phyloP scores from a whole-genome alignment of 2,113 vertebrate species.

The Catharus bicknelli region DNA sequence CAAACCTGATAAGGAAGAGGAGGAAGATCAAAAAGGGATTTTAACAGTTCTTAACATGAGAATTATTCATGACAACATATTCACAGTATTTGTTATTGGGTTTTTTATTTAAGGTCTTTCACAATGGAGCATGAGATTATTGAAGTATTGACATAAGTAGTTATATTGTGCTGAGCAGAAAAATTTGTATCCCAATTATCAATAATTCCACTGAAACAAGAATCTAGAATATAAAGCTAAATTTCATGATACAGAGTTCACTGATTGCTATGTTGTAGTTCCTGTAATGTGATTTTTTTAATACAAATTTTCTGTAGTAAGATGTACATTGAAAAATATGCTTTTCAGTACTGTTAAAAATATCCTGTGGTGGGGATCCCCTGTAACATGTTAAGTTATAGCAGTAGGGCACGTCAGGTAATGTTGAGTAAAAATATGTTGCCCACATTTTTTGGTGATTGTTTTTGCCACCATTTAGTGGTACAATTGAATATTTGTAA shows the following conservation, averaged over 20 bases:
- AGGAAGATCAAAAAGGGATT: constrained; percentile 77
- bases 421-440: constrained; percentile 56
- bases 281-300: constrained; percentile 65
- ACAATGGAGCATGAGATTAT: constrained; percentile 71
- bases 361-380: constrained; percentile 66
- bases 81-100: constrained; percentile 60
- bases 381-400: constrained; percentile 53
- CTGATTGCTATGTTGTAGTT: constrained; percentile 68
- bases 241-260: constrained; percentile 62
- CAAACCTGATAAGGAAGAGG: constrained; percentile 74
- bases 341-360: constrained; percentile 70
- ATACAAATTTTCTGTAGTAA: constrained; percentile 67
- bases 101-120: constrained; percentile 72
- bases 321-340: constrained; percentile 72
- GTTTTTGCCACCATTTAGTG: constrained; percentile 59
- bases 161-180: constrained; percentile 64
- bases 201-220: constrained; percentile 66
- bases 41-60: constrained; percentile 77
- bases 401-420: constrained; percentile 51
- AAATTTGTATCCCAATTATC: constrained; percentile 45
- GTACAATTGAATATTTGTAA: constrained; percentile 60
- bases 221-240: constrained; percentile 54
- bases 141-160: constrained; percentile 60
- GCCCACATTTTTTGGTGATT: constrained; percentile 51
- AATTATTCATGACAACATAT: constrained; percentile 67